Evolutionary conservation across 2,888 invertebrate genomes (phyloP).

Genomic region (Ormyrus labotus): DNA sequence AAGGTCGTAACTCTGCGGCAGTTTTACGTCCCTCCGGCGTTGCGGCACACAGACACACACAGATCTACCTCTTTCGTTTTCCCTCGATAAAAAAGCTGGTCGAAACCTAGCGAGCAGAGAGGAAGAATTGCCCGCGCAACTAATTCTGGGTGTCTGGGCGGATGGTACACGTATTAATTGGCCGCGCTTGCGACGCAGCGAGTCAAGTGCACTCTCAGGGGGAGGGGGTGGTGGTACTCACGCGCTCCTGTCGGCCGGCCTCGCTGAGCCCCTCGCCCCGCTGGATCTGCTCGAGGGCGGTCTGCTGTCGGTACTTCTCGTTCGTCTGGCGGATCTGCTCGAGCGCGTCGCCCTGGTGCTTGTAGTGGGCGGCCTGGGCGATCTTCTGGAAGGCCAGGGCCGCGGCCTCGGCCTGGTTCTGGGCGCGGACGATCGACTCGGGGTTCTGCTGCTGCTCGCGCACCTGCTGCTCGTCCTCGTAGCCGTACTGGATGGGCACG

Average conservation of each 20-base stretch:
- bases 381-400: conserved; percentile 72
- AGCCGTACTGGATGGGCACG: conserved; percentile 61
- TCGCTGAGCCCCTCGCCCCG: conserved; percentile 71
- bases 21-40: too few species aligned
- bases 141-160: background rate
- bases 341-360: conserved; percentile 69
- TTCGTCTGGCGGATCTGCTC: conserved; percentile 70
- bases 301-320: conserved; percentile 68
- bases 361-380: conserved; percentile 68
- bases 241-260: conserved; percentile 66
- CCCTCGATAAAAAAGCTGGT: too few species aligned
- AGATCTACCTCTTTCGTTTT: too few species aligned
- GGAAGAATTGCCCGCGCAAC: background rate
- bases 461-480: conserved; percentile 58
- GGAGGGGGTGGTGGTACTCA: conserved; percentile 7
- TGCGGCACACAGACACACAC: too few species aligned
- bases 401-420: conserved; percentile 69
- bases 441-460: conserved; percentile 50
- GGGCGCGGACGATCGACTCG: conserved; percentile 65
- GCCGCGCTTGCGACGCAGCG: background rate
- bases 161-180: background rate
- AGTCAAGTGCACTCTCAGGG: background rate
- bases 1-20: too few species aligned
- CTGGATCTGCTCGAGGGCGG: conserved; percentile 71
- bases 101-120: background rate